Evolutionary conservation across 2,113 vertebrate genomes (phyloP).

Genomic region (Caranx melampygus): DNA sequence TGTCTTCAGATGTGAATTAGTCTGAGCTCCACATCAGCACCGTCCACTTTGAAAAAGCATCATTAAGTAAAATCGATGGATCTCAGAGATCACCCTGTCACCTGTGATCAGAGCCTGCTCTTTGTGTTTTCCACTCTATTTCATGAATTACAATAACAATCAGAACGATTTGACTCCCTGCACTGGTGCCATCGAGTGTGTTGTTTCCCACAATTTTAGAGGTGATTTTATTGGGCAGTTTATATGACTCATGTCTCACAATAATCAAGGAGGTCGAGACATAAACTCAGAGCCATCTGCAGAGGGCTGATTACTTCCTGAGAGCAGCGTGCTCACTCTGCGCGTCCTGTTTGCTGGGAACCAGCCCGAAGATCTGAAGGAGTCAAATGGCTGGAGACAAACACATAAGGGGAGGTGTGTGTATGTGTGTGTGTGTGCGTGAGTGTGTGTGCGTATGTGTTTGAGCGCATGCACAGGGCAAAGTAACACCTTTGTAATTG

Average conservation of each 20-base stretch:
- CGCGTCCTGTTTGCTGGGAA: slow-evolving; percentile 33
- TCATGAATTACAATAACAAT: neutral
- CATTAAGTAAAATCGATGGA: neutral
- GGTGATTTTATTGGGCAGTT: slow-evolving; percentile 45
- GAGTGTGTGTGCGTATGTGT: no score
- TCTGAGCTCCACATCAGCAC: neutral
- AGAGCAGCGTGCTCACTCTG: neutral
- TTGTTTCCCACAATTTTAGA: slow-evolving; percentile 36
- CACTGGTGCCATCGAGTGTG: neutral
- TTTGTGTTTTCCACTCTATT: neutral
- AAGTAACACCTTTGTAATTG: slow-evolving; percentile 46
- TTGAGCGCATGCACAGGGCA: no score
- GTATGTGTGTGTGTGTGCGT: neutral
- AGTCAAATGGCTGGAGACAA: slow-evolving; percentile 51
- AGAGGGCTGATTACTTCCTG: slow-evolving; percentile 53
- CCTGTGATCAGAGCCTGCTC: neutral
- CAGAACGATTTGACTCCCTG: neutral
- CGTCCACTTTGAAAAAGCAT: neutral
- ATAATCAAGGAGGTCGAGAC: slow-evolving; percentile 51
- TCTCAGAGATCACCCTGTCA: neutral
- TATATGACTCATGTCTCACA: slow-evolving; percentile 38
- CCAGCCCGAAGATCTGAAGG: slow-evolving; percentile 37
- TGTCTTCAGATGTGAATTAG: neutral
- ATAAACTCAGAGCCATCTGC: slow-evolving; percentile 69
- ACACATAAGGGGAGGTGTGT: slow-evolving; percentile 33